Evolutionary conservation across 2,113 vertebrate genomes (phyloP), one percentile per base, ranked within the genome.

Genomic region (Paramormyrops kingsleyae): DNA sequence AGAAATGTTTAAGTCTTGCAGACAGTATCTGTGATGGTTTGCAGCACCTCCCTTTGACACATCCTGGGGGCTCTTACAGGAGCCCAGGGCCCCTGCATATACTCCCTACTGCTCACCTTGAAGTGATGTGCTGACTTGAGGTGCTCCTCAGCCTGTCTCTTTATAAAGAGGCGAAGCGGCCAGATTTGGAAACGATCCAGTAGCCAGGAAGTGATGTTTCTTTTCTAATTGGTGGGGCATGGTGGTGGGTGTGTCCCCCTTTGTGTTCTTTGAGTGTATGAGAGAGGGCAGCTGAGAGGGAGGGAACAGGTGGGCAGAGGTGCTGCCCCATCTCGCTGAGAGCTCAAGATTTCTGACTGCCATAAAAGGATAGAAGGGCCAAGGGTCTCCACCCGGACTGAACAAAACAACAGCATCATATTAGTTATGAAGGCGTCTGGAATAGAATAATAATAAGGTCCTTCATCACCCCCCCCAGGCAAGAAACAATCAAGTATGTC

Each of bases 271-370:
- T 86, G 47, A 31, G 83, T 86, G 83, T 42, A 80, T 80, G 15
- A 80, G 17, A 80, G 35, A 42, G 74, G 31, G 74, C 31, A 80
- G 35, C 35, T 80, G 74, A 3, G 31, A 80, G 74, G 74, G 35
- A 80, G 74, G 74, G 74, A 86, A 86, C 83, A 86, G 83, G 83
- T 86, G 83, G 83, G 13, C 17, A 86, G 47, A 86, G 47, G 44
- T 27, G n/a, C 12, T 5, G 83, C 44, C 47, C 39, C 83, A 35
- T 74, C 44, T 7, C 44, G 0, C 9, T 85, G 24, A 49, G 24
- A 85, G 74, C 74, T 42, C 35, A 42, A 80, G 83, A 47, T 49
- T 27, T 85, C 46, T 85, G 46, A 85, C 0, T 8, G 44, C 24
- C 24, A 8, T 49, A 85, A 85, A 85, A 84, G 80, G 80, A 4